Evolutionary conservation across 1,140 invertebrate species (phyloP).

Genomic region (Nilaparvata lugens): DNA sequence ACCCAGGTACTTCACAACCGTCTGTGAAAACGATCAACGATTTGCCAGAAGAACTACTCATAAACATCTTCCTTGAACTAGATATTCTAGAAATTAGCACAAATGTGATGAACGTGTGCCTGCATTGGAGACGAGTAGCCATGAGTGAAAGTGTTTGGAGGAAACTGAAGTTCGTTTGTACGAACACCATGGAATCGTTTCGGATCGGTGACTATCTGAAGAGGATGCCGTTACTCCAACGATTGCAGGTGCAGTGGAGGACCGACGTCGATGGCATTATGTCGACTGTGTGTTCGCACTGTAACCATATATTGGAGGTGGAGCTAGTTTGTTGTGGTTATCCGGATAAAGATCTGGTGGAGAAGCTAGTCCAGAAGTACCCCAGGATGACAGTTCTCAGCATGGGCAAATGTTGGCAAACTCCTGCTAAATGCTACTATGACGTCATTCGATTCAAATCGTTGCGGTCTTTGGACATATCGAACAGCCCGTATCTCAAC

Average conservation of each 20-base stretch:
- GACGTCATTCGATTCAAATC: constrained; percentile 1
- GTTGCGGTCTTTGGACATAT: constrained; percentile 1
- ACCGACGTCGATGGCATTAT: not conserved
- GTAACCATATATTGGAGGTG: not conserved
- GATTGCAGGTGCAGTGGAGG: constrained; percentile 1
- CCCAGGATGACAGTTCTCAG: constrained; percentile 2
- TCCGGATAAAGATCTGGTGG: not conserved
- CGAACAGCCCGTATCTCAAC: not conserved
- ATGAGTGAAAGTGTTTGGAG: not conserved
- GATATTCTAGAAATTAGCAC: constrained; percentile 7
- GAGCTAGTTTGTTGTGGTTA: constrained; percentile 9
- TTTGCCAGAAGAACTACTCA: constrained; percentile 14
- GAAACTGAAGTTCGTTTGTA: not conserved
- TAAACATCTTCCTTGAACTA: constrained; percentile 13
- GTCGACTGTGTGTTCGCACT: not conserved
- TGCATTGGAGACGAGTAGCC: not conserved
- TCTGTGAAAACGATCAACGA: not conserved
- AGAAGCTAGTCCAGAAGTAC: not conserved
- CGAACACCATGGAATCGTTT: not conserved
- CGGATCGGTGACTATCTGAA: not conserved
- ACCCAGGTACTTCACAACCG: too few relatives aligned
- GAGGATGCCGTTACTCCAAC: not conserved
- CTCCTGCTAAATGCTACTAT: constrained; percentile 6
- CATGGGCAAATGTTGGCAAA: constrained; percentile 14
- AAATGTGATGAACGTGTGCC: constrained; percentile 8